phyloP scores from a whole-genome alignment of 2,797 vertebrate genomes.

The Threskiornis aethiopicus region DNA sequence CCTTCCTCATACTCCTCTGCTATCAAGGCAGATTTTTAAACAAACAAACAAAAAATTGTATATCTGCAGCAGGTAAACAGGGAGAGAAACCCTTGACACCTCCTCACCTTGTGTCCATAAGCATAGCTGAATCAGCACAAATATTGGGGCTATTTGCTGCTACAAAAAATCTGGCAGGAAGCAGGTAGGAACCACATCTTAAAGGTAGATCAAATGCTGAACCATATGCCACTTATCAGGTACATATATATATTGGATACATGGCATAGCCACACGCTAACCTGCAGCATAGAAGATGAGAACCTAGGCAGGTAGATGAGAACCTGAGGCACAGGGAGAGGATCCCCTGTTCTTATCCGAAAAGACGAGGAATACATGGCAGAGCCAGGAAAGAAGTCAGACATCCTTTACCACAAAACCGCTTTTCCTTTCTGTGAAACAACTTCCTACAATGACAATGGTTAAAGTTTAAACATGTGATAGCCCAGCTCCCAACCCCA shows the following conservation, averaged over 20 bases:
- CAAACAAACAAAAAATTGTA: background rate
- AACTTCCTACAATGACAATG: background rate
- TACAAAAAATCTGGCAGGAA: background rate
- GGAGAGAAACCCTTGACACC: background rate
- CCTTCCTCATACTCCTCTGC: background rate
- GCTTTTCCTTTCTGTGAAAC: background rate
- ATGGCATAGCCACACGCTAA: rapidly evolving
- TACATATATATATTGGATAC: rapidly evolving
- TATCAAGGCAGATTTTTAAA: background rate
- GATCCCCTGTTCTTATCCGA: background rate
- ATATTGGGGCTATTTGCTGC: background rate
- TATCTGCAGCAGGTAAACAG: background rate
- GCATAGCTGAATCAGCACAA: background rate
- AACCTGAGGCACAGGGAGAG: background rate
- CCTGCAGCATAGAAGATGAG: background rate
- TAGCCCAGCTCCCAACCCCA: background rate
- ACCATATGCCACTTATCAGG: background rate
- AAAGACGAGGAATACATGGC: background rate
- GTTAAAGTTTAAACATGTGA: background rate
- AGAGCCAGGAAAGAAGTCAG: background rate
- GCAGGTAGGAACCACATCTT: background rate
- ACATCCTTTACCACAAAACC: background rate
- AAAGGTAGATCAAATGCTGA: background rate
- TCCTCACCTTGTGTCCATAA: background rate
- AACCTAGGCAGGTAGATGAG: background rate